Conservation (phyloP, 2,797 vertebrate species). For the Myiothlypis coronata region DNA sequence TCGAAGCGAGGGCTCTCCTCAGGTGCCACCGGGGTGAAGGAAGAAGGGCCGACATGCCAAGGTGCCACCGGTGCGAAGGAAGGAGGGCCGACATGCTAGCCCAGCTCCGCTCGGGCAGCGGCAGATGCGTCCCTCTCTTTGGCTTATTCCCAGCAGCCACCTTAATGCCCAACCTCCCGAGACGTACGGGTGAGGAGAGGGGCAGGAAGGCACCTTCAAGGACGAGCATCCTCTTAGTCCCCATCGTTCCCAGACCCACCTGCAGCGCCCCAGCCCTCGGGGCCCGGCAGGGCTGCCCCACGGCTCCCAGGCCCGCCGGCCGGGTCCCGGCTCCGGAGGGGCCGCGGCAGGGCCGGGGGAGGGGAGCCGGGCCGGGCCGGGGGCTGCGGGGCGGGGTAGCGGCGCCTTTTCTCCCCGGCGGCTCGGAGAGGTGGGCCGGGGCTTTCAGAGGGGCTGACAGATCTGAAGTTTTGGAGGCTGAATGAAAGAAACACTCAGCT, state of each 20-base stretch:
- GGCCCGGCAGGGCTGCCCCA: background rate
- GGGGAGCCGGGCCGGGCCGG: background rate
- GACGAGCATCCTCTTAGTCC: background rate
- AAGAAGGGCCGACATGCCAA: background rate
- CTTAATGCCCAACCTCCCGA: background rate
- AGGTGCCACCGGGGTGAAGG: background rate
- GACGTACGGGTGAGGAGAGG: rapidly evolving
- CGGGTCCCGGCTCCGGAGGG: background rate
- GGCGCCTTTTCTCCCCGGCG: conserved; percentile 58
- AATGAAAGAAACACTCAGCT: conserved; percentile 82
- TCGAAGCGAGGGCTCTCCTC: background rate
- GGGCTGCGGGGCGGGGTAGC: background rate
- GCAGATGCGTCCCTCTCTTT: rapidly evolving
- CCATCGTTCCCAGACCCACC: background rate
- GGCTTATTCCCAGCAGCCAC: background rate
- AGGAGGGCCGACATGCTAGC: background rate
- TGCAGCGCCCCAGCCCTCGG: background rate
- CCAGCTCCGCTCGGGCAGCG: background rate
- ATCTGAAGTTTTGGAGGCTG: conserved; percentile 76
- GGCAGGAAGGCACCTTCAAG: background rate
- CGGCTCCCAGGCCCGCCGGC: background rate
- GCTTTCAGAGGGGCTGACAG: conserved; percentile 70
- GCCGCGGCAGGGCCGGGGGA: background rate
- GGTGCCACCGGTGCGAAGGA: background rate
- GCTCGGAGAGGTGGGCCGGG: conserved; percentile 62